Evolutionary conservation across 2,113 vertebrate species (phyloP).

Genomic region (Pantherophis guttatus): DNA sequence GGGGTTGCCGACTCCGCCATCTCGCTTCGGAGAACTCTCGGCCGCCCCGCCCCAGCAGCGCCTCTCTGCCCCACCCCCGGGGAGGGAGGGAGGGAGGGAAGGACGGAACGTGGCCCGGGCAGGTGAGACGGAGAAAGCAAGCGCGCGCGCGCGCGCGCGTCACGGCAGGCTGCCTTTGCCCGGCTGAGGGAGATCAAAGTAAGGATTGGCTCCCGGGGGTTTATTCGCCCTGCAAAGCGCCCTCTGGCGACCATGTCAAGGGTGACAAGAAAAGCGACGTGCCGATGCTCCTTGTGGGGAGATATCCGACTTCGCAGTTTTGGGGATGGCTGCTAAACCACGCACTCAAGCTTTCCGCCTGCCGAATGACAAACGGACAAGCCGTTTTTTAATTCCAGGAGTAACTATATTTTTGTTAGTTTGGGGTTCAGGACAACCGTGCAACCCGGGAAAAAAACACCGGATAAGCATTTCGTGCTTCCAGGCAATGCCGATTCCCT

Average conservation of each 20-base stretch:
- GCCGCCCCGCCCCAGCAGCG: constrained; percentile 31
- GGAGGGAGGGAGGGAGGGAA: too few species aligned
- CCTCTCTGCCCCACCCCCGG: neutral
- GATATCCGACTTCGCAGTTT: neutral
- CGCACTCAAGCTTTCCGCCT: neutral
- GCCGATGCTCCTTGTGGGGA: neutral
- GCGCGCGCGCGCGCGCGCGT: constrained; percentile 2
- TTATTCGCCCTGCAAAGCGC: constrained; percentile 1
- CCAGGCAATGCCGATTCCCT: neutral
- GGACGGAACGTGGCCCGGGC: constrained; percentile 11
- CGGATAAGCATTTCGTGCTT: neutral
- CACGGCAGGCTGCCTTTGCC: neutral
- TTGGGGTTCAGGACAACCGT: neutral
- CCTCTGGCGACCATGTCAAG: constrained; percentile 65
- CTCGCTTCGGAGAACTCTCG: constrained; percentile 16
- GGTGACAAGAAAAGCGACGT: neutral
- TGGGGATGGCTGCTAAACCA: neutral
- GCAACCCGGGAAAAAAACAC: neutral
- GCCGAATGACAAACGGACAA: neutral
- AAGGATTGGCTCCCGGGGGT: too few species aligned
- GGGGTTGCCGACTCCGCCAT: neutral
- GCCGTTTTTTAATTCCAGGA: neutral
- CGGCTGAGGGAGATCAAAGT: neutral
- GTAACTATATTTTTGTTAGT: neutral
- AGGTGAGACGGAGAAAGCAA: constrained; percentile 22